Evolutionary conservation across 1,140 invertebrate species (phyloP).

Genomic region (Elysia chlorotica): DNA sequence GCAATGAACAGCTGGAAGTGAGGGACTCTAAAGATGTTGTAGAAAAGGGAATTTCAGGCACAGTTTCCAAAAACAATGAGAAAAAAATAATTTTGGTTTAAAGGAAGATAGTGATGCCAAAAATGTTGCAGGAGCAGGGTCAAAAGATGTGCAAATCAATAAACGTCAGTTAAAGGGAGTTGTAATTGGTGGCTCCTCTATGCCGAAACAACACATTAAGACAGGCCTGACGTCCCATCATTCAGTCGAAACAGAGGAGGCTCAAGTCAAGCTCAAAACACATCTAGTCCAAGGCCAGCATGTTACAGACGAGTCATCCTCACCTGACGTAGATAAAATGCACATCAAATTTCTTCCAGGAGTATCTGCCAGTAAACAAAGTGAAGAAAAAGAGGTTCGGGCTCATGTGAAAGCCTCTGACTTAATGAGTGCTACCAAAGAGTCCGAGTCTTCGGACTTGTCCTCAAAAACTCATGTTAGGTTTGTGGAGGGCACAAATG

Average conservation of each 20-base stretch:
- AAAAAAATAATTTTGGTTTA: too few species aligned
- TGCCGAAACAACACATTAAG: background rate
- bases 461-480: constrained; percentile 25
- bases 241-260: background rate
- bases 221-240: background rate
- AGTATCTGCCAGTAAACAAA: background rate
- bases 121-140: background rate
- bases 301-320: background rate
- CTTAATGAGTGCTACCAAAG: constrained; percentile 33
- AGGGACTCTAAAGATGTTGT: too few species aligned
- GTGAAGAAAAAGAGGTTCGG: constrained; percentile 6
- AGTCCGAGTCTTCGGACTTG: constrained; percentile 24
- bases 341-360: constrained; percentile 18
- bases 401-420: constrained; percentile 24
- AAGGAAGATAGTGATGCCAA: background rate
- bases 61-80: too few species aligned
- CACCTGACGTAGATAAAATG: background rate
- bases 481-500: constrained; percentile 21
- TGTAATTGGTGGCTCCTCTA: background rate
- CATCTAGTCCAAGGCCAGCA: background rate
- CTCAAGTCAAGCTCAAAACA: background rate
- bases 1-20: constrained; percentile 16
- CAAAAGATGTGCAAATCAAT: background rate
- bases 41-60: too few species aligned
- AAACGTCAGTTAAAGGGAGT: background rate